Conservation (phyloP, 2,113 vertebrate species). For the Cyrtonyx montezumae region DNA sequence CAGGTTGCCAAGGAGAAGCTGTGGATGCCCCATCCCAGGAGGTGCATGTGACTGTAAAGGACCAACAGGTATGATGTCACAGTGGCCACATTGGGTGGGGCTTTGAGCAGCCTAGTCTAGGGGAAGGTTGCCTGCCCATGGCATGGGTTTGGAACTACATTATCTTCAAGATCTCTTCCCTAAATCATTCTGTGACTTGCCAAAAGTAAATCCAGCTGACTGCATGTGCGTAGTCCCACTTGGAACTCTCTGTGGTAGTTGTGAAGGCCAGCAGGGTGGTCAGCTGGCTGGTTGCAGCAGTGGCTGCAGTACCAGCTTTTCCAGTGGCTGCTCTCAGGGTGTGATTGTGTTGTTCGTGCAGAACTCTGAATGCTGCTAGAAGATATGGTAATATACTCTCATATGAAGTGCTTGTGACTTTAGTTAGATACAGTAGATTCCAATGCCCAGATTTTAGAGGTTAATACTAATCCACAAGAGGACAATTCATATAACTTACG, state of each 20-base stretch:
- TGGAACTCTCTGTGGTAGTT: not conserved
- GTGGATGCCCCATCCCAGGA: not conserved
- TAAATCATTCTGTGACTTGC: not conserved
- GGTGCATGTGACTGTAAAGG: not conserved
- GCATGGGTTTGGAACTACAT: not conserved
- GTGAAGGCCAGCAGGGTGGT: not conserved
- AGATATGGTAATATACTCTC: fast-evolving
- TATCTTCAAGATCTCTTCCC: not conserved
- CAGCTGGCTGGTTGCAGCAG: not conserved
- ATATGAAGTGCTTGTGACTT: not conserved
- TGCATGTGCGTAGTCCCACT: not conserved
- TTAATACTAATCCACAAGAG: not conserved
- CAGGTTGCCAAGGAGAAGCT: not conserved
- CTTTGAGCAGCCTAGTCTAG: not conserved
- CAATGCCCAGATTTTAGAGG: not conserved
- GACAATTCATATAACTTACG: not conserved
- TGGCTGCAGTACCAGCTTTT: not conserved
- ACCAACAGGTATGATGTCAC: no score
- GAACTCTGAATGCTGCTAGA: not conserved
- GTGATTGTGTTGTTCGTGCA: not conserved
- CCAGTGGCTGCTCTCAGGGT: not conserved
- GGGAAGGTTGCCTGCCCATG: not conserved
- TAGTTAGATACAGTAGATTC: not conserved
- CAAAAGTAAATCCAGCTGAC: not conserved
- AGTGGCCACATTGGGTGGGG: not conserved